These are phyloP conservation scores for Luehdorfia chinensis DNA, from an alignment of 1,140 invertebrate species.

Conservation along the genomic window DNA sequence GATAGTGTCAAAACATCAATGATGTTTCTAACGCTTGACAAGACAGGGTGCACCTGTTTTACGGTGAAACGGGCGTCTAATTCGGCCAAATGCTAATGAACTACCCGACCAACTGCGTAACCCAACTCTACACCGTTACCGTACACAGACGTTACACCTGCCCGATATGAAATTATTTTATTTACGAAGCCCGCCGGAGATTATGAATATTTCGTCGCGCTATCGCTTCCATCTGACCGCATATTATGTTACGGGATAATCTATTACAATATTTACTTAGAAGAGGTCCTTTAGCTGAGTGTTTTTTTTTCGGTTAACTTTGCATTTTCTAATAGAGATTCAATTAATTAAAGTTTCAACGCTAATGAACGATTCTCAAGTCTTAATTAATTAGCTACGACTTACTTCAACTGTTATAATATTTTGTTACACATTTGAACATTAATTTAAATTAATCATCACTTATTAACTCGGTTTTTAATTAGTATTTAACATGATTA, in stretches of 20 bases:
- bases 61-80: conserved; percentile 42
- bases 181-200: conserved; percentile 66
- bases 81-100: conserved; percentile 66
- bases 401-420: no score
- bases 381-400: no score
- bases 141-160: conserved; percentile 68
- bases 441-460: no score
- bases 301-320: neutral
- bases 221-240: conserved; percentile 58
- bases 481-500: no score
- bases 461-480: no score
- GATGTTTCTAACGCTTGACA: conserved; percentile 28
- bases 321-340: no score
- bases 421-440: no score
- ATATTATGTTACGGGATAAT: conserved; percentile 65
- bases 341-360: no score
- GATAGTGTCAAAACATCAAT: conserved; percentile 40
- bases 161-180: conserved; percentile 67
- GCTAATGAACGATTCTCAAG: no score
- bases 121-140: conserved; percentile 65
- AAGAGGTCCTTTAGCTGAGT: conserved; percentile 8
- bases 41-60: conserved; percentile 48
- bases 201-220: conserved; percentile 62
- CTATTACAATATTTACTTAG: conserved; percentile 59
- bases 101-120: conserved; percentile 39